Evolutionary conservation across 2,113 vertebrate species (phyloP).

Genomic region (Recurvirostra avosetta): DNA sequence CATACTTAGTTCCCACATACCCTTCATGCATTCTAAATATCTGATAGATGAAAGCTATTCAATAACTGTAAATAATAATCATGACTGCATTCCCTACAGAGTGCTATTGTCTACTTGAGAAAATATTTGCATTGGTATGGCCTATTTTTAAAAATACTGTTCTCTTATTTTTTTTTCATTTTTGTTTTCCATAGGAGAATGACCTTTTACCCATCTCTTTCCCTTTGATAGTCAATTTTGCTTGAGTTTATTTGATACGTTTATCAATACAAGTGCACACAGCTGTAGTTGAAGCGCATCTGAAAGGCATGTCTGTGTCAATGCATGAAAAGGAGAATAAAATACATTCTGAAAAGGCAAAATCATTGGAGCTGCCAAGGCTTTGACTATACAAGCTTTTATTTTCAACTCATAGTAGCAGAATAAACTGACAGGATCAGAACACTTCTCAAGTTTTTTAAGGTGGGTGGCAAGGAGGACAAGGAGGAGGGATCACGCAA

Average conservation of each 20-base stretch:
- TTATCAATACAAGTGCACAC: neutral
- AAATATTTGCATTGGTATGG: neutral
- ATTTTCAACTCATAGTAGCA: neutral
- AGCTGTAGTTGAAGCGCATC: neutral
- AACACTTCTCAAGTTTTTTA: neutral
- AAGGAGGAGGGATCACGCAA: neutral
- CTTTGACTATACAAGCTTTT: neutral
- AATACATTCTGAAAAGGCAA: neutral
- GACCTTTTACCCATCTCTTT: neutral
- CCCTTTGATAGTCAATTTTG: neutral
- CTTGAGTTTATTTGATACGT: neutral
- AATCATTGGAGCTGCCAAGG: neutral
- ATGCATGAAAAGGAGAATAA: neutral
- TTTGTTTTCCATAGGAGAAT: neutral
- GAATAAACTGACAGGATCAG: neutral
- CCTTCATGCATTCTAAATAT: neutral
- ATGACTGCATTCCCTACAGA: neutral
- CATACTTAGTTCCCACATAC: neutral
- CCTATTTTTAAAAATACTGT: neutral
- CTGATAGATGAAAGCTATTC: neutral
- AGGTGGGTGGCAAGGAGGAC: fast-evolving
- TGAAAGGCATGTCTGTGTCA: neutral
- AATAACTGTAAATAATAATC: neutral
- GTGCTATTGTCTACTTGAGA: neutral
- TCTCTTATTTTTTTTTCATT: neutral